These are phyloP conservation scores for Corbicula japonica DNA, from an alignment of 2,888 invertebrate genomes.

Conservation along the genomic window DNA sequence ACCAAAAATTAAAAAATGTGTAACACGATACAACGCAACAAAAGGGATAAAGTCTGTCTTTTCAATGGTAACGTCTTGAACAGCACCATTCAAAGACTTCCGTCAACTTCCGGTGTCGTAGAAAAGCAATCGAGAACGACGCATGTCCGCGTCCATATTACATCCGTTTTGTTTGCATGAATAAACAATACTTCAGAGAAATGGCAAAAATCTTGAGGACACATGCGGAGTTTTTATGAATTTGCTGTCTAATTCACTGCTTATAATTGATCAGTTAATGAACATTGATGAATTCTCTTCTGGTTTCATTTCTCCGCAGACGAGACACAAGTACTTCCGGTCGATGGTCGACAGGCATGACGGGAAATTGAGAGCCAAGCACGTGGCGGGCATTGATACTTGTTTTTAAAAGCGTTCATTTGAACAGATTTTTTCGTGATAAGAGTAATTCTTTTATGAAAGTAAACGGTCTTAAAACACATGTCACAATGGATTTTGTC, in stretches of 20 bases:
- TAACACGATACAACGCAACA: no score
- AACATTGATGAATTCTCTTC: slow-evolving; percentile 34
- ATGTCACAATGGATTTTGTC: no score
- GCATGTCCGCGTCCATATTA: slow-evolving; percentile 33
- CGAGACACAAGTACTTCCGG: slow-evolving; percentile 46
- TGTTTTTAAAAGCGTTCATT: no score
- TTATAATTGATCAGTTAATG: slow-evolving; percentile 47
- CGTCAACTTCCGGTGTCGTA: slow-evolving; percentile 35
- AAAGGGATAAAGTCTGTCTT: no score
- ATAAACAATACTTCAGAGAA: slow-evolving; percentile 39
- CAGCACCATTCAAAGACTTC: slow-evolving; percentile 19
- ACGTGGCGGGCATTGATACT: slow-evolving; percentile 29
- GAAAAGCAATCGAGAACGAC: slow-evolving; percentile 36
- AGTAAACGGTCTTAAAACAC: no score
- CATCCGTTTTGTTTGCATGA: slow-evolving; percentile 51
- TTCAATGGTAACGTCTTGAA: slow-evolving; percentile 5
- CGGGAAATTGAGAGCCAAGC: slow-evolving; percentile 40
- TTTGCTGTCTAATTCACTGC: slow-evolving; percentile 32
- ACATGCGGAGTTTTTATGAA: slow-evolving; percentile 33
- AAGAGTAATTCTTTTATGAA: no score
- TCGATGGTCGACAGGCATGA: slow-evolving; percentile 41
- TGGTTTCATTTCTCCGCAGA: slow-evolving; percentile 43
- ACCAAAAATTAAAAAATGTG: no score
- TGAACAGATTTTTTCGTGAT: no score
- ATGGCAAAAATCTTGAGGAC: slow-evolving; percentile 32